Evolutionary conservation across 2,888 invertebrate species (phyloP).

Genomic region (Dolomedes plantarius): DNA sequence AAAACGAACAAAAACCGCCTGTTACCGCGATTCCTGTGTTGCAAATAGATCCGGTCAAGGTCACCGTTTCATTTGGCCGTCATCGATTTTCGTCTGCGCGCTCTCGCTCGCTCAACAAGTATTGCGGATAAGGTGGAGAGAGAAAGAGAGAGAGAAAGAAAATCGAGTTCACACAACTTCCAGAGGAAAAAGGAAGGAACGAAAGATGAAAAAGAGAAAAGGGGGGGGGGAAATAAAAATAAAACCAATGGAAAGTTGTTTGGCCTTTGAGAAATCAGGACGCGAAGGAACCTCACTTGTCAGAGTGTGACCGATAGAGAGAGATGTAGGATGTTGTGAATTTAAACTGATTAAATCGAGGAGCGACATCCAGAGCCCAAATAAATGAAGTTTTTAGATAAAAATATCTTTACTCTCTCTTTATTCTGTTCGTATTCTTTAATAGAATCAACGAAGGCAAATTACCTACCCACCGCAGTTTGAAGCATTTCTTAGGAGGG

Average conservation of each 20-base stretch:
- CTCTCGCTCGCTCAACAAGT: constrained; percentile 23
- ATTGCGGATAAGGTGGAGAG: background rate
- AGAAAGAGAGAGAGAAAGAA: background rate
- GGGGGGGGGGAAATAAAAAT: constrained; percentile 5
- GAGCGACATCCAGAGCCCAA: too few species aligned
- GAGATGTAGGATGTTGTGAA: too few species aligned
- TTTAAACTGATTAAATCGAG: too few species aligned
- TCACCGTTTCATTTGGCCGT: constrained; percentile 4
- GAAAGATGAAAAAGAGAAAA: background rate
- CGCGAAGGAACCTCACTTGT: constrained; percentile 43
- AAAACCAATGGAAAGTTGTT: constrained; percentile 50
- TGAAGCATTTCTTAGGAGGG: too few species aligned
- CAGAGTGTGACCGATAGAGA: constrained; percentile 10
- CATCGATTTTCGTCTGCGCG: constrained; percentile 1
- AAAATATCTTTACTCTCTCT: too few species aligned
- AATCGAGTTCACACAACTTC: background rate
- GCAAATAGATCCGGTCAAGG: constrained; percentile 36
- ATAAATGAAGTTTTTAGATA: too few species aligned
- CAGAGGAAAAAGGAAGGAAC: background rate
- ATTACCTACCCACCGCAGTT: too few species aligned
- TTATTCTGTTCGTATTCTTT: too few species aligned
- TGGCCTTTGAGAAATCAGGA: constrained; percentile 61
- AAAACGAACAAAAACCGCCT: too few species aligned
- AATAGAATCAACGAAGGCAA: too few species aligned
- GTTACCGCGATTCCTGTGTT: background rate